Evolutionary conservation across 2,797 vertebrate species (phyloP), one percentile per base, ranked within the genome.

Genomic region (Gymnocypris eckloni): DNA sequence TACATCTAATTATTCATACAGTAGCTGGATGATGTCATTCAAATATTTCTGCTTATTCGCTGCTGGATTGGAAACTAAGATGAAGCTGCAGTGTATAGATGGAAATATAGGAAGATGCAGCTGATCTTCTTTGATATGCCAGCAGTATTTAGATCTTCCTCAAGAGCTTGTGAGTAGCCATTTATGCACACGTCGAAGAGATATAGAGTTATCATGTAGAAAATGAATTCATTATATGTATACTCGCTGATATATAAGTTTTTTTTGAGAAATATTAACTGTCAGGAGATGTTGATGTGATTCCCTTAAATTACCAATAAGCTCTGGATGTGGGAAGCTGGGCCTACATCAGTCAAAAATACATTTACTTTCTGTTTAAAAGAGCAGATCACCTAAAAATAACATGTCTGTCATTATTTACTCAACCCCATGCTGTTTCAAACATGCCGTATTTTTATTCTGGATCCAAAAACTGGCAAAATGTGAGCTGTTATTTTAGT

Each of bases 1-100:
- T 79, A 84, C 59, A 79, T 84, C 64, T 70, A 56, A 84, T 84
- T 84, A 84, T 84, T 84, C 75, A 79, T 48, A 66, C 73, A 70
- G 56, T 66, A 45, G 20, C 43, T 66, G 71, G 13, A 25, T 79
- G 83, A 84, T 79, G 75, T 84, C 64, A 78, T 56, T 69, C 10
- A 6, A n/a, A 78, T 54, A 56, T 69, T 78, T 52, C 75, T 70
- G 37, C 48, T 78, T 52, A 66, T 64, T 64, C 2, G 7, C 28
- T 43, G 37, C 54, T 33, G 11, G 25, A 54, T 39, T 70, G n/a
- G 37, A 56, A 70, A 67, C 3, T 16, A 22, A 43, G 16, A 69
- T 78, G 11, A 22, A 48, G 41, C 8, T 43, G 12, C 61, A 16
- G 25, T 66, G 2, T 59, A 16, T 2, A 16, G 39, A 70, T n/a